Evolutionary conservation across 1,140 invertebrate genomes (phyloP).

Genomic region (Mycetomoellerius zeteki): DNA sequence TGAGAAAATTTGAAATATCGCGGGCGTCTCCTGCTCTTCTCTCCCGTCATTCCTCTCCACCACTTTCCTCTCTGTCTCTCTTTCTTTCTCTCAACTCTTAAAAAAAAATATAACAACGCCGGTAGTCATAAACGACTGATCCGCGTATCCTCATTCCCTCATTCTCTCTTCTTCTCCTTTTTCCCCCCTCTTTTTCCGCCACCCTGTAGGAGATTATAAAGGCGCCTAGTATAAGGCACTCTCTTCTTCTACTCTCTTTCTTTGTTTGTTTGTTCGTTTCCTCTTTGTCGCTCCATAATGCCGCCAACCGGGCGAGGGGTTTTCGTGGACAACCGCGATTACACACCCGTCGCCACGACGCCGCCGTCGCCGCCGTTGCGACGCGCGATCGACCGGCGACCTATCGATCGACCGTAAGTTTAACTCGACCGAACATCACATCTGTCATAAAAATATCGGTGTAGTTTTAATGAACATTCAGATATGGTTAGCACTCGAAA

Average conservation of each 20-base stretch:
- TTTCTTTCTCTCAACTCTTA: constrained; percentile 18
- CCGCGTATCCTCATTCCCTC: constrained; percentile 64
- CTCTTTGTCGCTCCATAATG: constrained; percentile 47
- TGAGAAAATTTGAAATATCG: constrained; percentile 88
- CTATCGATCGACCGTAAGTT: constrained; percentile 60
- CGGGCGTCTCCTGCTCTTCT: constrained; percentile 72
- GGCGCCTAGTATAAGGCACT: constrained; percentile 76
- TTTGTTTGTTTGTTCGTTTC: constrained; percentile 59
- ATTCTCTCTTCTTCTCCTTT: constrained; percentile 26
- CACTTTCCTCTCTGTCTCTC: background rate
- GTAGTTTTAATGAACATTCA: constrained; percentile 35
- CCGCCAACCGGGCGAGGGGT: constrained; percentile 71
- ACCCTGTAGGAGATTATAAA: constrained; percentile 82
- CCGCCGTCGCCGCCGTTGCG: background rate
- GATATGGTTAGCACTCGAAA: background rate
- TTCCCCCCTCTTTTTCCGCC: constrained; percentile 28
- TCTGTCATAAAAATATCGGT: constrained; percentile 56
- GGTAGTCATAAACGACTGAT: constrained; percentile 84
- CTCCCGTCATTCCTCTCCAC: constrained; percentile 38
- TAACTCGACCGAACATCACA: constrained; percentile 32
- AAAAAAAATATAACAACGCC: constrained; percentile 79
- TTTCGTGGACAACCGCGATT: constrained; percentile 76
- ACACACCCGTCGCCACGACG: constrained; percentile 45
- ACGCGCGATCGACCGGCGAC: constrained; percentile 49
- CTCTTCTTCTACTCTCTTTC: constrained; percentile 66